Conservation (phyloP, 2,113 vertebrate species). For the Cathartes aura region DNA sequence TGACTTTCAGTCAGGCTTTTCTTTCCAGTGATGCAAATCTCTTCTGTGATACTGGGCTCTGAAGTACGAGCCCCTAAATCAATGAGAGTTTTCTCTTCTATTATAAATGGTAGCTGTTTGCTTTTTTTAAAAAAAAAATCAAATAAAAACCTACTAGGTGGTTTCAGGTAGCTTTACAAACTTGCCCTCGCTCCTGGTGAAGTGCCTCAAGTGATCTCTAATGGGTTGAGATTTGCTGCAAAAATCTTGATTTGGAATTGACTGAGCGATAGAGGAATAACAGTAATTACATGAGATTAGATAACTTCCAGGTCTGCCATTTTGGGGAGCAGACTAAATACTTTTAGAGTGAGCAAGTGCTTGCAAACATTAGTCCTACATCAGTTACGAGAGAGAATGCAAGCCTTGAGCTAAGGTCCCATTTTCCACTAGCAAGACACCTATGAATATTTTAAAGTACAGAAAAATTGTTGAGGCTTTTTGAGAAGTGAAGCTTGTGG, state of each 20-base stretch:
- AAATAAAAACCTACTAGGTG: not conserved
- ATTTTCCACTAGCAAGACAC: not conserved
- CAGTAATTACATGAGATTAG: not conserved
- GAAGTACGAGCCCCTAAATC: not conserved
- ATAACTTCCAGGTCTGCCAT: not conserved
- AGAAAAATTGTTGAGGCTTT: not conserved
- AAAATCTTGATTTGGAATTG: not conserved
- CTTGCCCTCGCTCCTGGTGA: not conserved
- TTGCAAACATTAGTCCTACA: not conserved
- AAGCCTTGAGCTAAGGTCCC: not conserved
- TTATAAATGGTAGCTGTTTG: not conserved
- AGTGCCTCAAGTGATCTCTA: not conserved
- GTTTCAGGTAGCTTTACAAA: not conserved
- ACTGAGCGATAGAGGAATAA: not conserved
- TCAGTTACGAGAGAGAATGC: no score
- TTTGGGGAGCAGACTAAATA: not conserved
- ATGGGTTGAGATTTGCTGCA: not conserved
- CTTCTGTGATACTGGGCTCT: not conserved
- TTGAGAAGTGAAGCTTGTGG: slow-evolving; percentile 27
- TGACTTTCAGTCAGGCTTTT: not conserved
- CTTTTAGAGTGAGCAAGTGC: not conserved
- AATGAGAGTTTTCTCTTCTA: not conserved
- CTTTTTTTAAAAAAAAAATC: not conserved
- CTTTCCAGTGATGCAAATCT: not conserved
- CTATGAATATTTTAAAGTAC: not conserved